Evolutionary conservation across 2,113 vertebrate genomes (phyloP), one percentile per base, ranked within the genome.

Genomic region (Budorcas taxicolor): DNA sequence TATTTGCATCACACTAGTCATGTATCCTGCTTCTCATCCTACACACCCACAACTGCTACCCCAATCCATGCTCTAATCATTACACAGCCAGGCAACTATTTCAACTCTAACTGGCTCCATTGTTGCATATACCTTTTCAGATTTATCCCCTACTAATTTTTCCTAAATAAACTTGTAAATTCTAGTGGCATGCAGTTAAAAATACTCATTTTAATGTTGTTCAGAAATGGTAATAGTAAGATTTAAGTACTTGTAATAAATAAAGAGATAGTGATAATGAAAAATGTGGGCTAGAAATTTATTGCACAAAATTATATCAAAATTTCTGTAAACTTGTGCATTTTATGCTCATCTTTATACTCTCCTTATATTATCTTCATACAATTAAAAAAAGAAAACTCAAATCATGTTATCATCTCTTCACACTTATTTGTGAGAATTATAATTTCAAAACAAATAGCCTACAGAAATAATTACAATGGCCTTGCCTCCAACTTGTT

Each of bases 21-120:
- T 3, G 21, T 7, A n/a, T 58, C 55, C 81, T 52, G 6, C 21
- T 52, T 93, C 31, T 74, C 19, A 50, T 21, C 29, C 21, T 23
- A 0, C 6, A 3, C 58, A 45, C 64, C 10, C 47, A 81, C 2
- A 76, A 23, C 15, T 27, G 0, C 5, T 60, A 6, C 14, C 5
- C 14, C 15, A 11, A 4, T 43, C 47, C 19, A 21, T 5, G 5
- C 5, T 57, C 13, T 45, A 7, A n/a, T 53, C n/a, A 25, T 25
- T 47, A 47, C 1, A 60, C 2, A 55, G 7, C 1, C n/a, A 31
- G 29, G 14, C 25, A 57, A 80, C 50, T 60, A 50, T 50, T 90
- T 96, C 76, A 62, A 76, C 40, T 87, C 2, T 89, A 17, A 83
- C 6, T 93, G 27, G 2, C 60, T 52, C 57, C 16, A 17, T 36